These are phyloP conservation scores for Meghimatium bilineatum DNA, from an alignment of 2,888 invertebrate genomes.

Conservation along the genomic window DNA sequence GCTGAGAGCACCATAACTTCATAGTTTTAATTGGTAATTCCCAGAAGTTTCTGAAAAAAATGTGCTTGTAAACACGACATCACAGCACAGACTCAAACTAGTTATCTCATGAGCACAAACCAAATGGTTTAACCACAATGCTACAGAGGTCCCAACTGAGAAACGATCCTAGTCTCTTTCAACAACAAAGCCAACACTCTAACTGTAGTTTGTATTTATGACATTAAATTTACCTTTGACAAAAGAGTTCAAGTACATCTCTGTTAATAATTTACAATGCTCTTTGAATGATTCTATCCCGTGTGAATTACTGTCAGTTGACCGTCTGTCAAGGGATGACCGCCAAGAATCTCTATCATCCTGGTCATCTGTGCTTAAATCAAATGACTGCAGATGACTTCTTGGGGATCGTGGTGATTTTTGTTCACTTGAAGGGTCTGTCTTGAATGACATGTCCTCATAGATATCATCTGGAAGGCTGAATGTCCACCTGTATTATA, in stretches of 20 bases:
- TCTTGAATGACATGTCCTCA: slow-evolving; percentile 71
- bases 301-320: slow-evolving; percentile 63
- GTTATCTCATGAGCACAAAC: no score
- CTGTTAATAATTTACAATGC: slow-evolving; percentile 81
- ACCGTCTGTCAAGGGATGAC: slow-evolving; percentile 63
- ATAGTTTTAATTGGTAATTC: no score
- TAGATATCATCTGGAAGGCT: slow-evolving; percentile 64
- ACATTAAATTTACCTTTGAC: slow-evolving; percentile 78
- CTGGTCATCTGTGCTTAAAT: slow-evolving; percentile 48
- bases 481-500: slow-evolving; percentile 49
- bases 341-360: slow-evolving; percentile 56
- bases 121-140: no score
- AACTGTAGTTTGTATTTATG: no score
- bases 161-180: no score
- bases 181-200: no score
- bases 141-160: no score
- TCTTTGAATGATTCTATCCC: slow-evolving; percentile 78
- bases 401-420: slow-evolving; percentile 43
- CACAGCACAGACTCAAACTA: no score
- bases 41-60: no score
- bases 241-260: slow-evolving; percentile 82
- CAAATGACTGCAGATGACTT: slow-evolving; percentile 50
- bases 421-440: slow-evolving; percentile 49
- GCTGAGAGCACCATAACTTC: no score
- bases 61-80: no score